A percentile compares a stretch with the other conserved stretches of the same genome.
phyloP scores from a whole-genome alignment of 2,113 vertebrate genomes.

The Baryphthengus martii region DNA sequence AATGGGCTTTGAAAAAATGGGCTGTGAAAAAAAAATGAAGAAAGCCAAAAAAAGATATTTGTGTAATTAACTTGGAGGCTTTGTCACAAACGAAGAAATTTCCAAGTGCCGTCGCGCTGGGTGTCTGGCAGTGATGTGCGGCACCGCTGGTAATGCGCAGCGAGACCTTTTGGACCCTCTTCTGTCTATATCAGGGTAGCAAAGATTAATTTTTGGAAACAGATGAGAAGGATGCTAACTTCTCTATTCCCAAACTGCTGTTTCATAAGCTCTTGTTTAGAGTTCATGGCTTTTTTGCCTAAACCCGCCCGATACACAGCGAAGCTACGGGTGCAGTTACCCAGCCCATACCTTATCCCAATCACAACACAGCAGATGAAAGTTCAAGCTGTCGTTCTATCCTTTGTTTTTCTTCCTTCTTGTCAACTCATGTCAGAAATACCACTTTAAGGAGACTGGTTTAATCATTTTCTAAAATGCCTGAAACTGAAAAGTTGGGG shows the following conservation, averaged over 20 bases:
- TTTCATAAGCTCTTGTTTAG: not conserved
- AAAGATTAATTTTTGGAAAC: not conserved
- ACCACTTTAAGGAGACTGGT: not conserved
- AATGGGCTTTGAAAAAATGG: not conserved
- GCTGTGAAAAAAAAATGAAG: not conserved
- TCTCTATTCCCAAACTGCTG: not conserved
- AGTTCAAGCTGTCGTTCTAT: no score
- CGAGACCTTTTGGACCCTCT: not conserved
- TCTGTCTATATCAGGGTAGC: not conserved
- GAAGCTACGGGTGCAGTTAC: not conserved
- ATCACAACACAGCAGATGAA: not conserved
- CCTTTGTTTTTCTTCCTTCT: not conserved
- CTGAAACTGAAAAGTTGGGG: not conserved
- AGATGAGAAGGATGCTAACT: not conserved
- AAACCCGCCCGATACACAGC: not conserved
- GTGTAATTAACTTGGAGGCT: not conserved
- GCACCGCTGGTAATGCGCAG: not conserved
- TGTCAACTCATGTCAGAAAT: not conserved
- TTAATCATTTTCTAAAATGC: not conserved
- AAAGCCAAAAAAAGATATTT: not conserved
- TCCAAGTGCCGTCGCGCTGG: not conserved
- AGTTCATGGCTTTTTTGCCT: not conserved
- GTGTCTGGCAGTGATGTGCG: not conserved
- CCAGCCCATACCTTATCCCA: not conserved
- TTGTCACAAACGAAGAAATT: not conserved